Percentiles rank a stretch among this genome's conserved stretches.
phyloP scores from a whole-genome alignment of 2,888 invertebrate genomes.

The Diplazon laetatorius region DNA sequence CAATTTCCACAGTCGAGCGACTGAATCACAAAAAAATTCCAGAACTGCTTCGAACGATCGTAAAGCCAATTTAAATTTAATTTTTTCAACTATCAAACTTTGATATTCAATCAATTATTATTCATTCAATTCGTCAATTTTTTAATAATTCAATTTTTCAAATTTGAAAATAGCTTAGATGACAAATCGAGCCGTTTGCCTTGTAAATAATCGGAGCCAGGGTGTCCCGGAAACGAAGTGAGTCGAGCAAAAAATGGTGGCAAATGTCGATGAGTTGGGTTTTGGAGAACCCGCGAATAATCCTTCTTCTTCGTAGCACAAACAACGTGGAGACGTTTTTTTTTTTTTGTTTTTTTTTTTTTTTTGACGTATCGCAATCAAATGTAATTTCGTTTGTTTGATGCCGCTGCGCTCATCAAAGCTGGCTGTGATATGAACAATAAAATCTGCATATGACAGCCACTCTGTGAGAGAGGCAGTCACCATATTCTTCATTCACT shows the following conservation, averaged over 20 bases:
- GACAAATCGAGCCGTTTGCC: conserved; percentile 27
- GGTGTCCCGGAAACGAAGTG: conserved; percentile 47
- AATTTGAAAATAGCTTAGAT: not conserved
- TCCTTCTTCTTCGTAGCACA: not conserved
- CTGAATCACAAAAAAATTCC: not conserved
- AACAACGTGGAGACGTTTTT: too few relatives aligned
- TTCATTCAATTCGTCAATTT: not conserved
- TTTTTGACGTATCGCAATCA: too few relatives aligned
- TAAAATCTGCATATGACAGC: conserved; percentile 90
- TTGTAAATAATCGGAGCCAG: conserved; percentile 21
- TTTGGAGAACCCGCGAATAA: too few relatives aligned
- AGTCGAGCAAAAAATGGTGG: conserved; percentile 11
- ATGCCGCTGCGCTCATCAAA: conserved; percentile 94
- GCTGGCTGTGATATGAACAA: conserved; percentile 98
- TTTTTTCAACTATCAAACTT: not conserved
- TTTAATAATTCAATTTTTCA: not conserved
- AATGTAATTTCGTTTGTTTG: conserved; percentile 50
- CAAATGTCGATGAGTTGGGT: not conserved
- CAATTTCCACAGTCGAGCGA: not conserved
- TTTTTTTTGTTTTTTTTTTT: too few relatives aligned
- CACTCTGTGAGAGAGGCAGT: conserved; percentile 92
- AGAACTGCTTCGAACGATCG: not conserved
- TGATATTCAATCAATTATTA: not conserved
- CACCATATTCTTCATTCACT: conserved; percentile 69
- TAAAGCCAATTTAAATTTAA: not conserved